Conservation (phyloP, 2,797 vertebrate species). For the Tympanoctomys barrerae region DNA sequence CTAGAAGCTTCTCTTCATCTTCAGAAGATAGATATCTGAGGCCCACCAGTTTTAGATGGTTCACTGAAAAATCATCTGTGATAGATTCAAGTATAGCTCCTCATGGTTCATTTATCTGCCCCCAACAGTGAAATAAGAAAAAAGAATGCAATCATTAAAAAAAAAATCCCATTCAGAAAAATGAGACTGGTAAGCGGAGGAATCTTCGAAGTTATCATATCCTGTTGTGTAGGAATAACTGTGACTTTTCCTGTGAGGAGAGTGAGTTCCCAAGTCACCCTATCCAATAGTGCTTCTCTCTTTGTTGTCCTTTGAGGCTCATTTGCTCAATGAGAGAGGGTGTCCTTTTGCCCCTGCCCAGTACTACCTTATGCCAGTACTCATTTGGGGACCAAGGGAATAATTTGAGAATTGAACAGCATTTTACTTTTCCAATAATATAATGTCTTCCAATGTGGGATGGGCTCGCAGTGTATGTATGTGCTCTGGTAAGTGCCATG, state of each 20-base stretch:
- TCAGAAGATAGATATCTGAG: neutral
- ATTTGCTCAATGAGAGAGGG: neutral
- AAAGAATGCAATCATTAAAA: neutral
- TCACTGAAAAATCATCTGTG: neutral
- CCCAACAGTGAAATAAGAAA: neutral
- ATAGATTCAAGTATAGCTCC: neutral
- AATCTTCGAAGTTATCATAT: neutral
- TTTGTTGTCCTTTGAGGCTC: too few species aligned
- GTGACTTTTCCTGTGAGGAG: neutral
- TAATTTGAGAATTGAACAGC: neutral
- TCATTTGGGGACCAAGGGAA: neutral
- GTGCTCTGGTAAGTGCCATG: slow-evolving; percentile 3
- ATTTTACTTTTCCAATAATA: slow-evolving; percentile 20
- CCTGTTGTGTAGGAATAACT: neutral
- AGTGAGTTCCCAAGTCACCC: neutral
- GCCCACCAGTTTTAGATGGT: neutral
- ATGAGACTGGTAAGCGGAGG: neutral
- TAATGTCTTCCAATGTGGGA: neutral
- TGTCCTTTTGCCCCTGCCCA: neutral
- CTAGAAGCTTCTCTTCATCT: neutral
- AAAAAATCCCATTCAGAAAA: neutral
- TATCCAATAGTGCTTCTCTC: neutral
- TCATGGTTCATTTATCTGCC: neutral
- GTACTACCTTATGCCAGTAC: neutral
- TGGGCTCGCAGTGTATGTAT: neutral